Evolutionary conservation across 2,113 vertebrate genomes (phyloP), one percentile per base, ranked within the genome.

Genomic region (Ammodytes marinus): DNA sequence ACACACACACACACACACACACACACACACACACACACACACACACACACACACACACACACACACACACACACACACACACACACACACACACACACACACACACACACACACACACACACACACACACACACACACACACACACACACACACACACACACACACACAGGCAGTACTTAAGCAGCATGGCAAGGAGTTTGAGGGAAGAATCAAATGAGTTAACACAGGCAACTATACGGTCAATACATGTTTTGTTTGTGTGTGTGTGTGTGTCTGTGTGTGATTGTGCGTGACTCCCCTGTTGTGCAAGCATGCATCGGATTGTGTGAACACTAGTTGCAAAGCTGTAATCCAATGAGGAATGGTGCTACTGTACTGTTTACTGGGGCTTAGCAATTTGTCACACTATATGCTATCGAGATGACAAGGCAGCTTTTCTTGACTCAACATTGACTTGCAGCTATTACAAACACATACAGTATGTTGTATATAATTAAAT

Each of bases 351-450:
- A 88, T 85, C 83, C 83, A 82, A 37, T 9, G 42, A 83, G 84
- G 82, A 90, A 87, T 80, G 78, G 59, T 73, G 80, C 58, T 79
- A 73, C 83, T 72, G 75, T 86, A 73, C 83, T 72, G 75, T 86
- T 69, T 69, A 74, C 60, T 52, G 14, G 40, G 71, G 46, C 74
- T 89, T 83, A 85, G 65, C 70, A 88, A 49, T 59, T 80, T 85
- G 73, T 77, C 78, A 71, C 75, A 65, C 19, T 69, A 59, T 69
- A 79, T 67, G 45, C 79, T 73, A 52, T 70, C 55, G 50, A 72
- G 66, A 81, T 77, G 58, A 68, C 74, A 75, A 72, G 35, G 65
- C 75, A 79, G 8, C 64, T 79, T 84, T 37, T 80, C 46, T 17
- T 75, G 63, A 58, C 45, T 67, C 49, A 66, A 58, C 69, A 37